Percentiles rank a stretch among this genome's conserved stretches.
phyloP scores from a whole-genome alignment of 2,797 vertebrate genomes.

The Tragopan temminckii region DNA sequence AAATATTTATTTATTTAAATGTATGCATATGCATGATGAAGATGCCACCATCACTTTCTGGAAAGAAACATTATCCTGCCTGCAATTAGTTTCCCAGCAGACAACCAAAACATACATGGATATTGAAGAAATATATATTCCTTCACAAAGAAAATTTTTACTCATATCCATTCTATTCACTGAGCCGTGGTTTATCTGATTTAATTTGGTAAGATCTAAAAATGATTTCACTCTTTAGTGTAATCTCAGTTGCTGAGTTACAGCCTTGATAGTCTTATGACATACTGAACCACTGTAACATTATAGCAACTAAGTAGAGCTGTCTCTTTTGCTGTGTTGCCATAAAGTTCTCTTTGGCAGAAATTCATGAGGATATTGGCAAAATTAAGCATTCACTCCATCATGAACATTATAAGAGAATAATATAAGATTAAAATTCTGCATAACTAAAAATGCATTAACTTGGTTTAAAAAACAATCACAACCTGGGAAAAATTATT shows the following conservation, averaged over 20 bases:
- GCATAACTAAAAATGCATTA: background rate
- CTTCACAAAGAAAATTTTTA: background rate
- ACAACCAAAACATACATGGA: background rate
- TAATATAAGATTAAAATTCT: background rate
- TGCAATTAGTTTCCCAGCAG: constrained; percentile 32
- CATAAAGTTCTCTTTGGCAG: background rate
- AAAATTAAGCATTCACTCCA: background rate
- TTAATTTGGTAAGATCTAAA: background rate
- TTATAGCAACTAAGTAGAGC: background rate
- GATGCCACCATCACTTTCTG: constrained; percentile 22
- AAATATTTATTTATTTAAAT: background rate
- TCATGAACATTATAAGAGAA: background rate
- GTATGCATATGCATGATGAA: background rate
- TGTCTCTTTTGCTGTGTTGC: background rate
- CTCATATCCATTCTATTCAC: background rate
- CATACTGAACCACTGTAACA: background rate
- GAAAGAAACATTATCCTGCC: background rate
- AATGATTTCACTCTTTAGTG: background rate
- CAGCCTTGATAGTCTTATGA: background rate
- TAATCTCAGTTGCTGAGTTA: background rate
- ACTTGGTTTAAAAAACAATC: background rate
- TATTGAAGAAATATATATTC: background rate
- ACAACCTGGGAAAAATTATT: background rate
- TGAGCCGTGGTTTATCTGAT: background rate
- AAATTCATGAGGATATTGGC: background rate